Base-by-base conservation (phyloP, 2,888 invertebrate genomes). In the Lasioglossum morio region DNA sequence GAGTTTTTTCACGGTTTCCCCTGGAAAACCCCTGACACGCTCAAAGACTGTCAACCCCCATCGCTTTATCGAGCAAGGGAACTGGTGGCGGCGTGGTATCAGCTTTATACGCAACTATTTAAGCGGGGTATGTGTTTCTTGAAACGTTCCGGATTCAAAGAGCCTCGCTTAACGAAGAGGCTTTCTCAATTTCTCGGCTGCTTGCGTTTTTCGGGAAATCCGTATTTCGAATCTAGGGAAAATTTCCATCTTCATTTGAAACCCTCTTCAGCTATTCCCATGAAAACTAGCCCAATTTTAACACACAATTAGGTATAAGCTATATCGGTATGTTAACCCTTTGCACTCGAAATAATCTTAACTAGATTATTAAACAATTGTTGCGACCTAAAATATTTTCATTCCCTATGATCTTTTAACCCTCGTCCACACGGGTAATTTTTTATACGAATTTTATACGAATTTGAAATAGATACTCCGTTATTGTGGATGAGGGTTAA, bases 61-160 rank as follows among this genome's bases (percentile, higher is more conserved):
- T 8, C 19, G 48, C 53, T 30, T 23, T 66, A n/a, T 77, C 63
- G 84, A 89, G 86, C 81, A 82, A 80, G 82, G 63, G 16, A 63
- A 63, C 63, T 60, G 57, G 75, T 82, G 77, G 79, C 72, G 74
- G 70, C 76, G 63, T 66, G 74, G 70, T 77, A 81, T 79, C 77
- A 76, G 76, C 78, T 88, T 82, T 89, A 76, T 82, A 82, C 87
- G 84, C 83, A 82, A 86, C 86, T 89, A 89, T 90, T 90, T 90
- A 86, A 87, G 85, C 80, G 77, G 63, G 79, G 69, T 79, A 83
- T 77, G 82, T 84, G 84, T 89, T 83, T 77, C 85, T 83, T 72
- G 77, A 72, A 82, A 82, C 81, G 75, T 73, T 78, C 40, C 72
- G 76, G 75, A 80, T 86, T 89, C 90, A 90, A 90, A 90, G 89